Conservation (phyloP, 2,797 vertebrate genomes). For the Labroides dimidiatus region DNA sequence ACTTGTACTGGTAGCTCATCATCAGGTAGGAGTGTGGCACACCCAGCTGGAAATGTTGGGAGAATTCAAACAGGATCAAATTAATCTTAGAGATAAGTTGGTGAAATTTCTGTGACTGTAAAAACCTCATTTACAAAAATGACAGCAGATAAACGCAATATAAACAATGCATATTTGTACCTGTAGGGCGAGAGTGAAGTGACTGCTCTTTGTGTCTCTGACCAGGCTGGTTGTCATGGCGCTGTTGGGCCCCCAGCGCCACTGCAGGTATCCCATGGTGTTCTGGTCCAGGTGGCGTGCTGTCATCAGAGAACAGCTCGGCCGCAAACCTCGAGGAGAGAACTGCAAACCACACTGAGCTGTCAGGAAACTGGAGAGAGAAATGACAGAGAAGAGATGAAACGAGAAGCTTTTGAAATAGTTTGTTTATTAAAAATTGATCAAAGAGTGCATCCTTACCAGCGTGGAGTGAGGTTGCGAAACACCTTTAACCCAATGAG, state of each 20-base stretch:
- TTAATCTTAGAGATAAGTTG: neutral
- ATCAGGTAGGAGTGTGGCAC: constrained; percentile 96
- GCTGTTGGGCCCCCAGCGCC: constrained; percentile 95
- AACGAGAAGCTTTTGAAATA: neutral
- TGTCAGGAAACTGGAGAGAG: constrained; percentile 89
- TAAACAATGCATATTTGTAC: constrained; percentile 67
- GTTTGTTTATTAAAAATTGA: neutral
- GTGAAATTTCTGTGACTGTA: neutral
- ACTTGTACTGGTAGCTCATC: constrained; percentile 98
- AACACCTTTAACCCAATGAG: constrained; percentile 95
- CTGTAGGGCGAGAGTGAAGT: constrained; percentile 94
- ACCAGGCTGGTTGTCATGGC: constrained; percentile 98
- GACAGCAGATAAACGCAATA: neutral
- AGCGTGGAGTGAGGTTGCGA: constrained; percentile 92
- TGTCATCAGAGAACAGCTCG: constrained; percentile 90
- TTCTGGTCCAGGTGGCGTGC: constrained; percentile 97
- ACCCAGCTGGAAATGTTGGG: constrained; percentile 85
- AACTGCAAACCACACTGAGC: constrained; percentile 96
- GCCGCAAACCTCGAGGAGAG: constrained; percentile 90
- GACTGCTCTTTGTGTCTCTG: constrained; percentile 95
- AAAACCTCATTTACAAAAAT: neutral
- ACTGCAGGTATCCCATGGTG: constrained; percentile 97
- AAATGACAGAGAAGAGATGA: neutral
- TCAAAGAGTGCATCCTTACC: constrained; percentile 75
- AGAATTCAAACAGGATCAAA: neutral